Base-by-base conservation (phyloP, 1,140 invertebrate genomes). In the Trichogramma pretiosum region DNA sequence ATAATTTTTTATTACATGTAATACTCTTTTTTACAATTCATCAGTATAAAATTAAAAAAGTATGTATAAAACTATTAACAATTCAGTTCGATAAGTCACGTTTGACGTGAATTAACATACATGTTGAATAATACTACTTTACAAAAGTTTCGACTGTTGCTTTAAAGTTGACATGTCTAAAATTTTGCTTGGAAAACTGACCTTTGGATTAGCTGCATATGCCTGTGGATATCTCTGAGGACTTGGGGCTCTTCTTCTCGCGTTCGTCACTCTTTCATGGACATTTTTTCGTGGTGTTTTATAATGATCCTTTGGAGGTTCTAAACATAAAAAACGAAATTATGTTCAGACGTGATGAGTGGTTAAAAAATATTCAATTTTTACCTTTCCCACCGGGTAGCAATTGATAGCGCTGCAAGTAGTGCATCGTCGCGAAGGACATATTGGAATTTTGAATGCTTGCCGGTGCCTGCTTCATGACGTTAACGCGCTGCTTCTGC, bases 371-470 rank as follows among this genome's bases (percentile, higher is more conserved):
- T 22, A 28, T 42, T 51, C 22, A 34, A 40, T 36, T 24, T 28
- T 36, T 51, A 68, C 66, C 60, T 51, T 59, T 60, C 2, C 18
- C 16, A 38, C 72, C 74, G 58, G 73, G 70, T 44, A 78, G 55
- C 22, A 82, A 58, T 54, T 80, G 76, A 58, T 82, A 81, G 57
- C 76, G 77, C 57, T 81, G 74, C 69, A 82, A 74, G 56, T 82
- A 83, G 56, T 77, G 76, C 60, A 78, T 74, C 16, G 79, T 81
- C 26, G 78, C 78, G 53, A 81, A 72, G 8, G 79, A 82, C 68
- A 82, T 75, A 33, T 81, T 79, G 26, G 56, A 55, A 18, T 64
- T 64, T 24, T 63, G 55, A 13, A 65, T 48, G 48, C 65, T 67
- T 53, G 58, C 59, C 54, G 63, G 55, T 7, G 62, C 34, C 48